Percentiles rank a stretch among this genome's conserved stretches.
These are phyloP conservation scores for Choristoneura rosaceana DNA, from an alignment of 2,888 invertebrate genomes.

Conservation along the genomic window DNA sequence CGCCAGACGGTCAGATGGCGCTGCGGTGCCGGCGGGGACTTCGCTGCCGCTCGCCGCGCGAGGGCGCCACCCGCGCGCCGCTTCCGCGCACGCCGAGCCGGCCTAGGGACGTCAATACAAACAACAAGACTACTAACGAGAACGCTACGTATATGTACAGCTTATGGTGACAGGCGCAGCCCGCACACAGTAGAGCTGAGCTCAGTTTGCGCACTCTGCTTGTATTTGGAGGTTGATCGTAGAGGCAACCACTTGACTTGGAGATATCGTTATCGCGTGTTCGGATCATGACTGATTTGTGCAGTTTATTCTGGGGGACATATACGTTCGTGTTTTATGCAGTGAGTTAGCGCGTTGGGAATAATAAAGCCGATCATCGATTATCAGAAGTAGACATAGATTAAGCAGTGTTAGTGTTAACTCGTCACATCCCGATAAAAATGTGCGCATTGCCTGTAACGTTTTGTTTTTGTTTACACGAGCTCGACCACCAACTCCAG, in stretches of 20 bases:
- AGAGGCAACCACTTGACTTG: slow-evolving; percentile 62
- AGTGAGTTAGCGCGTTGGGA: slow-evolving; percentile 62
- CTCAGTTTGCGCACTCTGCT: slow-evolving; percentile 72
- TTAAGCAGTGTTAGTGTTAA: slow-evolving; percentile 60
- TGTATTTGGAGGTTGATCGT: slow-evolving; percentile 73
- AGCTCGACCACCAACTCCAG: slow-evolving; percentile 40
- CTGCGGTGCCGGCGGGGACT: slow-evolving; percentile 21
- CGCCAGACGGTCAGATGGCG: slow-evolving; percentile 53
- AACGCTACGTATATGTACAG: slow-evolving; percentile 70
- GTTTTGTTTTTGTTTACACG: slow-evolving; percentile 52
- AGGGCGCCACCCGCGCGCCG: slow-evolving; percentile 54
- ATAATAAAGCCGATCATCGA: slow-evolving; percentile 60
- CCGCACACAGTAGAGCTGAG: slow-evolving; percentile 67
- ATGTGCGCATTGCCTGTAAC: slow-evolving; percentile 62
- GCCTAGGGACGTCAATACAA: slow-evolving; percentile 76
- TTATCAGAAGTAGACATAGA: slow-evolving; percentile 58
- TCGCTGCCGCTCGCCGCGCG: slow-evolving; percentile 46
- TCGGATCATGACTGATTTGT: slow-evolving; percentile 67
- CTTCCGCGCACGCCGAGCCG: slow-evolving; percentile 68
- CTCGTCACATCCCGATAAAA: slow-evolving; percentile 60
- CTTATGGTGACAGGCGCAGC: slow-evolving; percentile 69
- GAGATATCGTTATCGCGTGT: slow-evolving; percentile 66
- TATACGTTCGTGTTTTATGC: slow-evolving; percentile 55
- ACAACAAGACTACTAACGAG: slow-evolving; percentile 70
- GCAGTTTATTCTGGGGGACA: slow-evolving; percentile 56